Evolutionary conservation across 2,888 invertebrate species (phyloP).

Genomic region (Arenicola marina): DNA sequence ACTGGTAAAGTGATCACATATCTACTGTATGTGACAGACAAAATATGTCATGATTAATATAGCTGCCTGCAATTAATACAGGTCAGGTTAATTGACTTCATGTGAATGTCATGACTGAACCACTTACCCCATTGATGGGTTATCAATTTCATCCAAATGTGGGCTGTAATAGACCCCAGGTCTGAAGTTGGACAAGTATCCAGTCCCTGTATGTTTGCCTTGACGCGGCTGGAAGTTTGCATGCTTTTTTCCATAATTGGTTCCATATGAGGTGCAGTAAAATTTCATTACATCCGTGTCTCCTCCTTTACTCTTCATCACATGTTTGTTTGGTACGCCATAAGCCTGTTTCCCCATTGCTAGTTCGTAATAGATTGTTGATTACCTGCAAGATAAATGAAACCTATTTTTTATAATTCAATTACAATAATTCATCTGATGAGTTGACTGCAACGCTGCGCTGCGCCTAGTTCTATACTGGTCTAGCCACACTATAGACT

Average conservation of each 20-base stretch:
- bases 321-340: slow-evolving; percentile 51
- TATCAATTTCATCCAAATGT: slow-evolving; percentile 57
- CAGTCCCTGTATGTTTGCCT: slow-evolving; percentile 57
- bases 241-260: slow-evolving; percentile 54
- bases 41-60: too few relatives aligned
- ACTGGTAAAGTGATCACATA: too few relatives aligned
- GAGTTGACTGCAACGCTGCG: too few relatives aligned
- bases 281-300: slow-evolving; percentile 60
- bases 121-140: slow-evolving; percentile 54
- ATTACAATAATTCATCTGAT: too few relatives aligned
- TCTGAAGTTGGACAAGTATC: slow-evolving; percentile 58
- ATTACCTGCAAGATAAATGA: too few relatives aligned
- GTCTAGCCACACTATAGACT: too few relatives aligned
- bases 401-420: too few relatives aligned
- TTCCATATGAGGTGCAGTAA: slow-evolving; percentile 57
- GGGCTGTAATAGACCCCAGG: slow-evolving; percentile 58
- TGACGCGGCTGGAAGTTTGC: slow-evolving; percentile 55
- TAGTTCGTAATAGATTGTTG: too few relatives aligned
- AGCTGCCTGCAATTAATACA: too few relatives aligned
- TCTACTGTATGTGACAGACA: too few relatives aligned
- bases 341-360: slow-evolving; percentile 23
- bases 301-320: slow-evolving; percentile 55
- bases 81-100: too few relatives aligned
- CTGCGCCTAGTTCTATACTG: too few relatives aligned
- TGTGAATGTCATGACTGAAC: neutral